Evolutionary conservation across 2,113 vertebrate genomes (phyloP), one percentile per base, ranked within the genome.

Genomic region (Istiophorus platypterus): DNA sequence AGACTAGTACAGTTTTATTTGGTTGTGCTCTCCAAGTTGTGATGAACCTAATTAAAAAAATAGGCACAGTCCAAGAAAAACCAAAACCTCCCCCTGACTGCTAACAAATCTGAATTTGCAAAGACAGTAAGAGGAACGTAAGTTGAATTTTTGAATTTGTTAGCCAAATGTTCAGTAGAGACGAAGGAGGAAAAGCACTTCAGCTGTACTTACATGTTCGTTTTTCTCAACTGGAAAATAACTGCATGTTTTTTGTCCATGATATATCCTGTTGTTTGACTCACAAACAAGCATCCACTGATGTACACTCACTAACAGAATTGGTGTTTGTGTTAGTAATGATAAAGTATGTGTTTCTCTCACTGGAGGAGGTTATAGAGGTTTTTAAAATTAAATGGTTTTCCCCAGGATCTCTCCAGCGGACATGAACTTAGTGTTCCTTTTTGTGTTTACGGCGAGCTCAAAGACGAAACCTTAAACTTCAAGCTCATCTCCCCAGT

Each of bases 291-390:
- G 17, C n/a, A 22, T 12, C 9, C 74, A 27, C 57, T 7, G 5
- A 41, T 27, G 5, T 31, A 75, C 56, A 37, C 5, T n/a, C 51
- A 34, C 67, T 45, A 57, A 81, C 72, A 69, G 52, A 56, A 69
- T 80, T 82, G 79, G 76, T 70, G 79, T 51, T 68, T 81, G 63
- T 9, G 72, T 74, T 57, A 52, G 27, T 52, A 20, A 26, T 70
- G 41, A 45, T 78, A 59, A 82, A 77, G 51, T 61, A 12, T 81
- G 41, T 57, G 41, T 57, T 34, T 76, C 81, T 71, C 27, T 78
- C 54, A 10, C 42, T 15, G 52, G 61, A 70, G 66, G n/a, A 56
- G 52, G 11, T 52, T 52, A 20, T 58, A 49, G 67, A 69, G 57
- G 51, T n/a, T n/a, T 52, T 52, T n/a, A 49, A 78, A 31, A 54